Evolutionary conservation across 2,888 invertebrate genomes (phyloP).

Genomic region (Zygogramma bicolorata): DNA sequence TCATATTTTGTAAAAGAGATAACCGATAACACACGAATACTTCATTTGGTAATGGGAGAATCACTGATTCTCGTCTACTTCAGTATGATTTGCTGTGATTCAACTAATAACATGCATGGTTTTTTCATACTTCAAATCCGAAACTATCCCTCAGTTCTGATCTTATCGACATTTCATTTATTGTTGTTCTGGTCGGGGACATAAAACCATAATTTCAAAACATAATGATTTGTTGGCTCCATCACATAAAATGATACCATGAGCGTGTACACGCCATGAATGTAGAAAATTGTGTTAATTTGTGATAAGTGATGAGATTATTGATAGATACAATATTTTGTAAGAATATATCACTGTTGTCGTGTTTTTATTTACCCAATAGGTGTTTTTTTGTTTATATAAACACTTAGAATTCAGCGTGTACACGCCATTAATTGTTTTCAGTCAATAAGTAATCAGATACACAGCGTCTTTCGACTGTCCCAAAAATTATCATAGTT

Average conservation of each 20-base stretch:
- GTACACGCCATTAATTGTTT: neutral
- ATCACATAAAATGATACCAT: neutral
- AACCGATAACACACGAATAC: too few species aligned
- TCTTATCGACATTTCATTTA: accelerated
- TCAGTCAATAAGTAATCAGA: too few species aligned
- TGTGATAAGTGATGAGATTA: neutral
- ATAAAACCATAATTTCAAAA: too few species aligned
- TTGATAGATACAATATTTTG: neutral
- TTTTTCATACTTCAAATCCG: too few species aligned
- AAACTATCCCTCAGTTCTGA: too few species aligned
- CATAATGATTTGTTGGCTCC: too few species aligned
- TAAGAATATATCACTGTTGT: neutral
- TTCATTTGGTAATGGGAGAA: too few species aligned
- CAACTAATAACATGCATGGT: too few species aligned
- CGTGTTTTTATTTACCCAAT: neutral
- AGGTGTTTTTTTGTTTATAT: neutral
- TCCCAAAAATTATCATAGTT: neutral
- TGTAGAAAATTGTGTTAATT: neutral
- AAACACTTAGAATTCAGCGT: neutral
- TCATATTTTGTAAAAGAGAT: too few species aligned
- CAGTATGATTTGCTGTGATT: too few species aligned
- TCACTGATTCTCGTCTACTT: too few species aligned
- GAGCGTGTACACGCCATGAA: neutral
- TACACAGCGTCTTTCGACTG: neutral
- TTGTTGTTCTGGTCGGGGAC: neutral